A percentile compares a stretch with the other conserved stretches of the same genome.
Conservation (phyloP, 2,888 invertebrate species). For the Phytoseiulus persimilis region DNA sequence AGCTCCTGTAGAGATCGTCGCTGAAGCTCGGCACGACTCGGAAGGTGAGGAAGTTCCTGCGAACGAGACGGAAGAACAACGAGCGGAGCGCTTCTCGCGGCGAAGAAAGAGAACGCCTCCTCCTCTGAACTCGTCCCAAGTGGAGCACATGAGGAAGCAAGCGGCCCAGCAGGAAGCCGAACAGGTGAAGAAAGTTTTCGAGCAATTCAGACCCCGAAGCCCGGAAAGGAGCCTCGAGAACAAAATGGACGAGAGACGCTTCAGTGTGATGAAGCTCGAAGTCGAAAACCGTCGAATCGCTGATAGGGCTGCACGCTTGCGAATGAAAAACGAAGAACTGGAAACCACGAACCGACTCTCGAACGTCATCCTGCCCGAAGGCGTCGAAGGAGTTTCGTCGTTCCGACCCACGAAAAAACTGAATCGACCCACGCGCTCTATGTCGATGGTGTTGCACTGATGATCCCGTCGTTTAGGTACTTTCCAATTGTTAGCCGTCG, state of each 20-base stretch:
- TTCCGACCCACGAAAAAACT: neutral
- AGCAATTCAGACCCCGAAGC: slow-evolving; percentile 27
- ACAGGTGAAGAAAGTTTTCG: slow-evolving; percentile 14
- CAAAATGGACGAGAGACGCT: slow-evolving; percentile 31
- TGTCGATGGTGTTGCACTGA: slow-evolving; percentile 26
- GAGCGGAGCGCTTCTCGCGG: neutral
- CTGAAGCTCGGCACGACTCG: slow-evolving; percentile 6
- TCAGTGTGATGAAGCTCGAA: slow-evolving; percentile 32
- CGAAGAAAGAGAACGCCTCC: slow-evolving; percentile 6
- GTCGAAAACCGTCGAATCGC: slow-evolving; percentile 19
- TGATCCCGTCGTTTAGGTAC: neutral
- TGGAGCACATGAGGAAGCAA: slow-evolving; percentile 23
- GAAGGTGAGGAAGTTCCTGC: slow-evolving; percentile 24
- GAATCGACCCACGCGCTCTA: slow-evolving; percentile 33
- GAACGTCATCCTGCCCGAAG: neutral
- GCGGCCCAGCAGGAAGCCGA: slow-evolving; percentile 22
- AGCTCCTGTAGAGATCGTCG: neutral
- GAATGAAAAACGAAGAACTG: slow-evolving; percentile 18
- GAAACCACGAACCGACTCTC: slow-evolving; percentile 8
- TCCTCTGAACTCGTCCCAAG: slow-evolving; percentile 18
- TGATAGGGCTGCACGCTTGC: slow-evolving; percentile 16
- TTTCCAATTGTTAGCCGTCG: neutral
- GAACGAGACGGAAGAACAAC: slow-evolving; percentile 8
- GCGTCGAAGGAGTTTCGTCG: neutral
- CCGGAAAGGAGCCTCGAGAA: slow-evolving; percentile 7